Evolutionary conservation across 2,888 invertebrate species (phyloP).

Genomic region (Pogonocherus hispidulus): DNA sequence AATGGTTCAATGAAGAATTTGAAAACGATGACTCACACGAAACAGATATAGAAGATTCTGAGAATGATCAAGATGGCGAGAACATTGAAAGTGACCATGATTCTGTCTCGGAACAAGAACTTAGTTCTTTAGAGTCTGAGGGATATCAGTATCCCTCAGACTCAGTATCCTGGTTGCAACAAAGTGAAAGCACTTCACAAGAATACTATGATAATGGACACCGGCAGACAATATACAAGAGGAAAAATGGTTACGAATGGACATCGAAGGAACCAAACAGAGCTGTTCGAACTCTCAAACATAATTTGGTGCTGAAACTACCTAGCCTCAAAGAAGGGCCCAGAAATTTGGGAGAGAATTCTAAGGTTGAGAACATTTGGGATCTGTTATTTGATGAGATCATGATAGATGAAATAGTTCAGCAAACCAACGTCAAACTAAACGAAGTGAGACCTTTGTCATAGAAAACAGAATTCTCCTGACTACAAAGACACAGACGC

Average conservation of each 20-base stretch:
- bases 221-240: constrained; percentile 7
- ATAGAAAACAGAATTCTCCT: not conserved
- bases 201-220: constrained; percentile 2
- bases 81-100: constrained; percentile 10
- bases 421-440: not conserved
- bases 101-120: constrained; percentile 10
- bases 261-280: constrained; percentile 1
- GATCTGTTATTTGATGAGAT: not conserved
- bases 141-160: no score
- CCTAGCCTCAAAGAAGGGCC: constrained; percentile 6
- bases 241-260: constrained; percentile 11
- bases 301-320: constrained; percentile 2
- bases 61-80: constrained; percentile 9
- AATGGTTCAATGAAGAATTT: not conserved
- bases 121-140: constrained; percentile 9
- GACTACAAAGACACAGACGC: not conserved
- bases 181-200: not conserved
- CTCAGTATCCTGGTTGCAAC: no score
- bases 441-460: not conserved
- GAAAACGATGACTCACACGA: not conserved
- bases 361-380: constrained; percentile 9
- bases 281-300: not conserved
- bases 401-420: constrained; percentile 2
- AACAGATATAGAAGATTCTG: constrained; percentile 1
- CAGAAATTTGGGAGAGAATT: not conserved